Evolutionary conservation across 1,140 invertebrate species (phyloP).

Genomic region (Drosophila arizonae): DNA sequence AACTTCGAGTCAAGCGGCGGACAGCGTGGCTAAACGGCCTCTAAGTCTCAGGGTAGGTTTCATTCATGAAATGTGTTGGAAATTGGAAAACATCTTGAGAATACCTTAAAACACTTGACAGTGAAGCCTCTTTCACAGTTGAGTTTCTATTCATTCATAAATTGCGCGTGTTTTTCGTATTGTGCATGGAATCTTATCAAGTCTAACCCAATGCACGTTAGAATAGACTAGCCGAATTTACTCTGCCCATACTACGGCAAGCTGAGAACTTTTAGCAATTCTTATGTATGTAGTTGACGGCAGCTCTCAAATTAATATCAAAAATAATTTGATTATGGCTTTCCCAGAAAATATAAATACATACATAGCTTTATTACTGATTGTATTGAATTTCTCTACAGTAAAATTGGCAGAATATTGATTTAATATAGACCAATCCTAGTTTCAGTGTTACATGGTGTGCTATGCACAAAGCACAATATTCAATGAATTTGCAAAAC

Average conservation of each 20-base stretch:
- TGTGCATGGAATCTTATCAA: conserved; percentile 4
- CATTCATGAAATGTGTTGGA: conserved; percentile 63
- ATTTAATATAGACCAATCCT: too few relatives aligned
- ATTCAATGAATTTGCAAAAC: conserved; percentile 57
- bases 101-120: conserved; percentile 67
- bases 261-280: too few relatives aligned
- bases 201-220: not conserved
- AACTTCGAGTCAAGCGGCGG: conserved; percentile 21
- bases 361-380: too few relatives aligned
- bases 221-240: not conserved
- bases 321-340: too few relatives aligned
- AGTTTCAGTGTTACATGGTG: too few relatives aligned
- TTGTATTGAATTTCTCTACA: too few relatives aligned
- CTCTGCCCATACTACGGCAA: too few relatives aligned
- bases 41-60: conserved; percentile 23
- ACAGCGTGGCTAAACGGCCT: conserved; percentile 28
- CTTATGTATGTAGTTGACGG: too few relatives aligned
- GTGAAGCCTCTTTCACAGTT: conserved; percentile 72
- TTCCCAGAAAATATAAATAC: too few relatives aligned
- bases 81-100: conserved; percentile 5
- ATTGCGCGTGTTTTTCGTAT: conserved; percentile 53
- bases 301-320: too few relatives aligned
- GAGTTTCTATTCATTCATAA: conserved; percentile 74
- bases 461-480: too few relatives aligned
- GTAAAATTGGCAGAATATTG: too few relatives aligned